Evolutionary conservation across 2,888 invertebrate genomes (phyloP).

Genomic region (Clostera curtula): DNA sequence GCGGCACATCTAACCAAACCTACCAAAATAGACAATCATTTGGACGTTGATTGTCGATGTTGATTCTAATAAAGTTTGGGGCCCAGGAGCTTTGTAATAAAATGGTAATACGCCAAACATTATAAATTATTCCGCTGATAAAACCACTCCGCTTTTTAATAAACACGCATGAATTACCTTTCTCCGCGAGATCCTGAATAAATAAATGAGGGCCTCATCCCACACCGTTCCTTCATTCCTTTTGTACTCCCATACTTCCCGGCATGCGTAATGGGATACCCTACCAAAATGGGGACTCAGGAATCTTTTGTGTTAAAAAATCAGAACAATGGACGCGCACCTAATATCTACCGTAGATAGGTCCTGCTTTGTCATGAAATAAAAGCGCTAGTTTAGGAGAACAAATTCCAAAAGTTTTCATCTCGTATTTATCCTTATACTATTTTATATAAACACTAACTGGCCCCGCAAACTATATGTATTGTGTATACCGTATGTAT

Average conservation of each 20-base stretch:
- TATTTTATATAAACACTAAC: too few species aligned
- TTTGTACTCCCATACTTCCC: constrained; percentile 56
- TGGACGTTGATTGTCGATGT: too few species aligned
- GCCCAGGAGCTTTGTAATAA: constrained; percentile 8
- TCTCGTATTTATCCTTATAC: too few species aligned
- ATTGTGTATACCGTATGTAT: too few species aligned
- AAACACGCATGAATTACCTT: constrained; percentile 66
- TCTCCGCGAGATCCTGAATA: constrained; percentile 56
- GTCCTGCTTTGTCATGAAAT: constrained; percentile 16
- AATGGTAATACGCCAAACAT: constrained; percentile 17
- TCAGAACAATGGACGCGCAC: constrained; percentile 38
- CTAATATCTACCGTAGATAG: constrained; percentile 28
- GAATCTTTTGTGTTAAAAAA: constrained; percentile 56
- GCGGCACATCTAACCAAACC: too few species aligned
- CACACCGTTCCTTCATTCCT: constrained; percentile 53
- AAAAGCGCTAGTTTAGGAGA: constrained; percentile 23
- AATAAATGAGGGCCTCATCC: constrained; percentile 57
- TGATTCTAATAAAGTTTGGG: too few species aligned
- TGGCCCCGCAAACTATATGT: too few species aligned
- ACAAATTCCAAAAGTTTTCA: neutral
- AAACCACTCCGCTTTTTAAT: constrained; percentile 56
- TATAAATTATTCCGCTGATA: constrained; percentile 43
- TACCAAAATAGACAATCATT: too few species aligned
- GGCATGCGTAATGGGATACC: constrained; percentile 64
- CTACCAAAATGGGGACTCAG: constrained; percentile 46